Percentiles rank a stretch among this genome's conserved stretches.
Conservation (phyloP, 1,140 invertebrate species). For the Lanistes nyassanus region DNA sequence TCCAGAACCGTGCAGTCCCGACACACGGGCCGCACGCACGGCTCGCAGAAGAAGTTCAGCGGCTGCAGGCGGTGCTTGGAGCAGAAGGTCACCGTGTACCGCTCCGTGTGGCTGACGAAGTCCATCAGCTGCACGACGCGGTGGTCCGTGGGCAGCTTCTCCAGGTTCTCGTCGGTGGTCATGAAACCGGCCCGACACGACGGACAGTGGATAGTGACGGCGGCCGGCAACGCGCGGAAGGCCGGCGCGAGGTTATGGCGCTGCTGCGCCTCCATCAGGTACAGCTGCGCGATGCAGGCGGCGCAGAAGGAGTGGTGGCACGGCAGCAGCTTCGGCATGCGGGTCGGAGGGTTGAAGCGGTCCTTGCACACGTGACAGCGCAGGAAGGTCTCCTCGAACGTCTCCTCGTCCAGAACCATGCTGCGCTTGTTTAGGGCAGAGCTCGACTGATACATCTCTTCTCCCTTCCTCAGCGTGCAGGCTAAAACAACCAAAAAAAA, state of each 20-base stretch:
- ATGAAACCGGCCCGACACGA: slow-evolving; percentile 38
- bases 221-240: slow-evolving; percentile 32
- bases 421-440: slow-evolving; percentile 38
- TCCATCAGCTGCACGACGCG: slow-evolving; percentile 53
- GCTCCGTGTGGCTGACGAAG: slow-evolving; percentile 48
- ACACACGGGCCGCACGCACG: slow-evolving; percentile 49
- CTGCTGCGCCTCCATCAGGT: slow-evolving; percentile 41
- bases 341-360: slow-evolving; percentile 27
- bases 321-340: slow-evolving; percentile 51
- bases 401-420: slow-evolving; percentile 50
- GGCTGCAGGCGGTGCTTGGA: slow-evolving; percentile 49
- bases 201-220: slow-evolving; percentile 51
- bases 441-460: slow-evolving; percentile 17
- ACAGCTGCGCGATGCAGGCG: slow-evolving; percentile 69
- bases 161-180: slow-evolving; percentile 43
- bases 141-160: slow-evolving; percentile 51
- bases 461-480: slow-evolving; percentile 14
- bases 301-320: slow-evolving; percentile 64
- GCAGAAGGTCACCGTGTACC: slow-evolving; percentile 49
- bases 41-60: slow-evolving; percentile 59
- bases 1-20: slow-evolving; percentile 57
- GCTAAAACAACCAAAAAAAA: background rate
- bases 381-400: slow-evolving; percentile 49
- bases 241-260: slow-evolving; percentile 35
- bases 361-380: slow-evolving; percentile 47